Percentiles rank a stretch among this genome's conserved stretches.
phyloP scores from a whole-genome alignment of 1,140 invertebrate species.

The Eubasilissa regina region DNA sequence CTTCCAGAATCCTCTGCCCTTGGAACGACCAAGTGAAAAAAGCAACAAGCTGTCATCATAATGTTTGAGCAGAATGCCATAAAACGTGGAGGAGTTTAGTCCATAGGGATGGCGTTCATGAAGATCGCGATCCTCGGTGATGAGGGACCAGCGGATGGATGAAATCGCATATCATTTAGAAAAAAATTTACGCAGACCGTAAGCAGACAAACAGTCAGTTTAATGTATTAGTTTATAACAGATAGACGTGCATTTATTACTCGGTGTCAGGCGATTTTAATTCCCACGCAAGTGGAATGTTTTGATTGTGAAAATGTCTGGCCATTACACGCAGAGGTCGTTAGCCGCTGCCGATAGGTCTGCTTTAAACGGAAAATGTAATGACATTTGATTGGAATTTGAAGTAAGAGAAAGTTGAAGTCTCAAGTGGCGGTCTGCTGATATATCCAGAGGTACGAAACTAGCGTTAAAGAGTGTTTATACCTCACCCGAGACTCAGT shows the following conservation, averaged over 20 bases:
- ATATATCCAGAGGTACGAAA: not conserved
- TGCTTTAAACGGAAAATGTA: constrained; percentile 17
- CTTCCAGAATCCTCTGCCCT: too few species aligned
- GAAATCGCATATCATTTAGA: too few species aligned
- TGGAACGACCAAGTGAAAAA: too few species aligned
- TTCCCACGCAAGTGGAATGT: constrained; percentile 23
- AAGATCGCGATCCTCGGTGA: too few species aligned
- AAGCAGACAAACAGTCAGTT: not conserved
- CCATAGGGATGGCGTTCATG: too few species aligned
- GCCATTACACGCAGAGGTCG: not conserved
- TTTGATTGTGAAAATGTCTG: constrained; percentile 22
- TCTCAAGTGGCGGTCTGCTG: constrained; percentile 7
- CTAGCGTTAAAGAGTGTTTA: too few species aligned
- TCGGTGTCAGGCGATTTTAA: not conserved
- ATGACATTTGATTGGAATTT: constrained; percentile 60
- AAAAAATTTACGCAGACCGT: too few species aligned
- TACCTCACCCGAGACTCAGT: too few species aligned
- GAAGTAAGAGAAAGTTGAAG: constrained; percentile 59
- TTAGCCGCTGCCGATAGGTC: constrained; percentile 22
- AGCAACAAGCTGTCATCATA: too few species aligned
- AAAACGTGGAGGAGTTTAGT: too few species aligned
- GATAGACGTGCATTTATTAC: not conserved
- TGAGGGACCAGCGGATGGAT: too few species aligned
- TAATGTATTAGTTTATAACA: not conserved
- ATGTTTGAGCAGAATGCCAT: too few species aligned